Conservation (phyloP, 2,113 vertebrate species). For the Ovis canadensis region DNA sequence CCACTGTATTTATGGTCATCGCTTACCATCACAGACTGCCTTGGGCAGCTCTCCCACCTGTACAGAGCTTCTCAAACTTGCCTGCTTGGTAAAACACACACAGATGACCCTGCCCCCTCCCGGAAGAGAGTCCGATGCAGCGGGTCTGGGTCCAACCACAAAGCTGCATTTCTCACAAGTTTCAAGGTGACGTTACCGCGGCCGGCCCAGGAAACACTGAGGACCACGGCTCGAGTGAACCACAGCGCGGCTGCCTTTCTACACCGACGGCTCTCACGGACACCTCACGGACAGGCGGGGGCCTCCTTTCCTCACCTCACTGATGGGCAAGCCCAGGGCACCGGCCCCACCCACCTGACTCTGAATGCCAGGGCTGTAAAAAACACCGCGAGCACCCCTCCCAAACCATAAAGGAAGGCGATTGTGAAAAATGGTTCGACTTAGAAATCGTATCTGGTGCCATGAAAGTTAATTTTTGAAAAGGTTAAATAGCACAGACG, state of each 20-base stretch:
- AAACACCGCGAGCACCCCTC: fast-evolving
- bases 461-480: background rate
- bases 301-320: fast-evolving
- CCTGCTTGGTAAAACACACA: fast-evolving
- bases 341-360: fast-evolving
- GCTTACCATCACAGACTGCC: fast-evolving
- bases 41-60: fast-evolving
- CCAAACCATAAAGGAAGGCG: background rate
- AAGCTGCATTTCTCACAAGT: fast-evolving
- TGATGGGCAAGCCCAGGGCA: fast-evolving
- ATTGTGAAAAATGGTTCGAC: fast-evolving
- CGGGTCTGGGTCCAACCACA: fast-evolving
- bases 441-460: fast-evolving
- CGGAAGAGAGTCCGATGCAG: fast-evolving
- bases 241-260: fast-evolving
- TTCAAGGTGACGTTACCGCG: fast-evolving
- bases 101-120: fast-evolving
- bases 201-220: fast-evolving
- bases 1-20: fast-evolving
- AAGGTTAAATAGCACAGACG: fast-evolving
- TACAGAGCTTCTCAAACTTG: fast-evolving
- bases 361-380: background rate
- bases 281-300: fast-evolving
- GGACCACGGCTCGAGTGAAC: fast-evolving
- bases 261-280: fast-evolving